Base-by-base conservation (phyloP, 2,113 vertebrate species). In the Leptosomus discolor region DNA sequence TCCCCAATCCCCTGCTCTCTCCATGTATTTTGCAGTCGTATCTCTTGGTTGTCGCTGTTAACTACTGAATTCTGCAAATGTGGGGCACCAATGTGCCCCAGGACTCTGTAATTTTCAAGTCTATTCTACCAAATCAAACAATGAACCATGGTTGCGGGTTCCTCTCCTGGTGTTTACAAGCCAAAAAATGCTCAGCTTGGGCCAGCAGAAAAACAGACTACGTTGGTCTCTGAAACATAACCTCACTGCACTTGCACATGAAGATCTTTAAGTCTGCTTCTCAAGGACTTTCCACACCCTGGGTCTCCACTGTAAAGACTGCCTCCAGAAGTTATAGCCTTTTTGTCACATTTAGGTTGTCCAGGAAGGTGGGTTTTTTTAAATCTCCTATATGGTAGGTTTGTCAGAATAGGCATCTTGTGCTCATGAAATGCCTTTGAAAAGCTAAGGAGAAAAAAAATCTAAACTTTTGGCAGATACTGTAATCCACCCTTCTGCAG, bases 141-240 rank as follows among this genome's bases (percentile, higher is more conserved):
- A 84, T 34, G 9, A 53, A 36, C 8, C 9, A 41, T 0, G 0
- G 9, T 23, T 68, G 32, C 27, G 20, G 8, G 16, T 61, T 73
- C 83, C 36, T 45, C 4, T 60, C 39, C 36, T 50, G 43, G 11
- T 21, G 9, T 70, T 41, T 45, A 45, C 17, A 90, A 69, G 43
- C 14, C 29, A 90, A 63, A 63, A 80, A 57, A 17, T 27, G 17
- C 34, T 70, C 3, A 2, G 4, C 9, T 34, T 56, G 36, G 17
- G 26, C 29, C 51, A 81, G 36, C 8, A 79, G 57, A 30, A 75
- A 58, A 61, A 34, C 6, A 71, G 50, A 26, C 39, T 37, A 60
- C 8, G 8, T 20, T 0, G 0, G 19, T 9, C 29, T 45, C 34
- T 76, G 46, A 85, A 88, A 71, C 8, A 9, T 6, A 75, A n/a